These are phyloP conservation scores for Luperina nickerlii DNA, from an alignment of 2,888 invertebrate genomes.

Conservation along the genomic window DNA sequence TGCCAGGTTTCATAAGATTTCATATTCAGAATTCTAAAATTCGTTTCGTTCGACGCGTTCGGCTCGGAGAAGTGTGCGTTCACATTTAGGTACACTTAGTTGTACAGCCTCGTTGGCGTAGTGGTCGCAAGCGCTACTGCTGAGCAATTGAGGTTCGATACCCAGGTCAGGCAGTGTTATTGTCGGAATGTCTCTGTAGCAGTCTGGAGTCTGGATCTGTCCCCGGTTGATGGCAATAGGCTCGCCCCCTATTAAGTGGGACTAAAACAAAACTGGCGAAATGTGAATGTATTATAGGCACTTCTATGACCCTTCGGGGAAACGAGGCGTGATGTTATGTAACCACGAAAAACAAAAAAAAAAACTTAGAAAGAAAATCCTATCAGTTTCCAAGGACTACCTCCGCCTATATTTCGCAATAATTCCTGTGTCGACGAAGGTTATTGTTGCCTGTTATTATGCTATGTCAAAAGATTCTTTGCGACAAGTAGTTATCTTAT, in stretches of 20 bases:
- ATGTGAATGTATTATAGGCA: not conserved
- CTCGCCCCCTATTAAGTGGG: not conserved
- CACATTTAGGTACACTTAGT: not conserved
- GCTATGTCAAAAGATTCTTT: slow-evolving; percentile 53
- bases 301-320: not conserved
- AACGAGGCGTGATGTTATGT: not conserved
- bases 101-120: not conserved
- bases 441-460: slow-evolving; percentile 18
- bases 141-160: no score
- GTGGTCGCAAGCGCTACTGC: not conserved
- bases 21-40: no score
- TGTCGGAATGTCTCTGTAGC: not conserved
- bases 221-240: not conserved
- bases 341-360: not conserved
- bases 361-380: not conserved
- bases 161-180: not conserved
- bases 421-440: not conserved
- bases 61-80: no score
- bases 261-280: not conserved
- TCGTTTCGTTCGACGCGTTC: no score
- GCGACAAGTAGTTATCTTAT: slow-evolving; percentile 29
- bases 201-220: not conserved
- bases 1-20: no score
- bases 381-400: not conserved
- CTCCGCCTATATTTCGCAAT: not conserved